These are phyloP conservation scores for Oncorhynchus tshawytscha DNA, from an alignment of 2,113 vertebrate genomes.

Conservation along the genomic window DNA sequence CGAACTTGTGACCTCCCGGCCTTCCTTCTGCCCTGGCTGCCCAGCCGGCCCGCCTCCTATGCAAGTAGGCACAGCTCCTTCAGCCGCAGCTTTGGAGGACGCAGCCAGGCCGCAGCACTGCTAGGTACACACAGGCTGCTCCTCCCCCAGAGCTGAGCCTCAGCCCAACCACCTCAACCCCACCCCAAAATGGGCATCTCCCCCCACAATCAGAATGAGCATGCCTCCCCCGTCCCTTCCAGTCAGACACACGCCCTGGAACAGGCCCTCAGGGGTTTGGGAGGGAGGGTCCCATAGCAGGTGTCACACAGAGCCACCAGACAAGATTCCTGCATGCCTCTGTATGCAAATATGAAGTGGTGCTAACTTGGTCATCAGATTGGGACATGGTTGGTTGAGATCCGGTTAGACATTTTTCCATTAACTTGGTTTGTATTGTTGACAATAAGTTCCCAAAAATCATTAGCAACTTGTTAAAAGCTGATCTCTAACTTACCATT, in stretches of 20 bases:
- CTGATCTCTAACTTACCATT: no score
- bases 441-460: no score
- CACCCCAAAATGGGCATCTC: neutral
- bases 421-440: no score
- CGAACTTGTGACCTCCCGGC: conserved; percentile 88
- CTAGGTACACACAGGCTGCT: conserved; percentile 81
- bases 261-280: neutral
- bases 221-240: neutral
- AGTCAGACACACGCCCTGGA: neutral
- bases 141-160: conserved; percentile 1
- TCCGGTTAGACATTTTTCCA: no score
- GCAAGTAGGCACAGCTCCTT: conserved; percentile 99
- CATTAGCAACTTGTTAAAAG: no score
- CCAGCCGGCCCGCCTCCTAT: conserved; percentile 95
- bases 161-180: neutral
- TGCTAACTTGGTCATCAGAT: no score
- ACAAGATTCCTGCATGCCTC: neutral
- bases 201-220: neutral
- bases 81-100: conserved; percentile 98
- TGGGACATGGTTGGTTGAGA: no score
- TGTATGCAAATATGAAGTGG: no score
- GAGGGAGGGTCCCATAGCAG: conserved; percentile 9
- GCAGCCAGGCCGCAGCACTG: conserved; percentile 95
- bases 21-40: conserved; percentile 94
- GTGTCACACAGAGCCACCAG: conserved; percentile 22